Conservation (phyloP, 53 echinoderm and acorn worm species). For the Stichopus horrens region DNA sequence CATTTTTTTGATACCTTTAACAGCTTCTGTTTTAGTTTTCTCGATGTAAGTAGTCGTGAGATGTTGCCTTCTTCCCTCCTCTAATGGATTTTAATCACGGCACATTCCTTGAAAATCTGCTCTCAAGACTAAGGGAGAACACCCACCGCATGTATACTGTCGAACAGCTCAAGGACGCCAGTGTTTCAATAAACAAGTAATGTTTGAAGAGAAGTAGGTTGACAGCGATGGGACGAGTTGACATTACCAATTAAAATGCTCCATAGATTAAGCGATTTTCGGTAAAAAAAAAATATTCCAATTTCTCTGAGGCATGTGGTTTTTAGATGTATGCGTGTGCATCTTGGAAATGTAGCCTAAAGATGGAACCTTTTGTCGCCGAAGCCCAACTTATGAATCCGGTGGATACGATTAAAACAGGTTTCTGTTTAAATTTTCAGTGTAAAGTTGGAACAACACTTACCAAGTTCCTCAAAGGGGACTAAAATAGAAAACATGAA, state of each 20-base stretch:
- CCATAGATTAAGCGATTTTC: background rate
- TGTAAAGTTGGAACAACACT: too few species aligned
- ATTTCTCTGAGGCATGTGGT: background rate
- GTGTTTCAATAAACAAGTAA: constrained; percentile 30
- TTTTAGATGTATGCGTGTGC: too few species aligned
- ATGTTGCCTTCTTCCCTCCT: constrained; percentile 6
- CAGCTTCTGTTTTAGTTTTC: background rate
- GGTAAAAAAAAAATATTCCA: background rate
- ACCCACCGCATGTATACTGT: background rate
- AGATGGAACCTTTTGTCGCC: too few species aligned
- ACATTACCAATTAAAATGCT: constrained; percentile 6
- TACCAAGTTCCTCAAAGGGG: too few species aligned
- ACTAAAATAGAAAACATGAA: too few species aligned
- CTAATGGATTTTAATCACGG: constrained; percentile 45
- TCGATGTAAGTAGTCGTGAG: constrained; percentile 13
- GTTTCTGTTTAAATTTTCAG: too few species aligned
- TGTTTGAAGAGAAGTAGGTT: constrained; percentile 12
- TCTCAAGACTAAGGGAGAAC: constrained; percentile 17
- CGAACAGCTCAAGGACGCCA: constrained; percentile 17
- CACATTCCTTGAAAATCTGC: constrained; percentile 15
- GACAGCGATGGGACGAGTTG: constrained; percentile 1
- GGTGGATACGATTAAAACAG: too few species aligned
- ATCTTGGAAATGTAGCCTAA: too few species aligned
- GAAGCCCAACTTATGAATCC: too few species aligned
- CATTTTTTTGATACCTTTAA: constrained; percentile 30